Evolutionary conservation across 1,140 invertebrate species (phyloP), one percentile per base, ranked within the genome.

Genomic region (Meloidogyne chitwoodi): DNA sequence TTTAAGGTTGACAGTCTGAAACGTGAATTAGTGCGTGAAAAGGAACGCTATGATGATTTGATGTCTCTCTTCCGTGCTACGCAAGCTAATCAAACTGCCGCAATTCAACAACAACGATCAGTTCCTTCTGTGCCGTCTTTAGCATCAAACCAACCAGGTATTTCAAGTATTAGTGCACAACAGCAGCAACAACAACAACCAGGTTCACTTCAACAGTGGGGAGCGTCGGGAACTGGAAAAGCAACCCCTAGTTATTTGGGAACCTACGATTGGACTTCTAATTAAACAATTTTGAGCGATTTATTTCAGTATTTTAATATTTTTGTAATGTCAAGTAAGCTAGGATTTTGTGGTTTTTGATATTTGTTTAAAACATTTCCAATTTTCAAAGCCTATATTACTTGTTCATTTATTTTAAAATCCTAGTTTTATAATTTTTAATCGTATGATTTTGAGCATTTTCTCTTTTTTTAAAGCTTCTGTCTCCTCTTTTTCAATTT

Each of bases 11-110:
- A 85, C 22, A 74, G 67, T n/a, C 63, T 84, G 44, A 76, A 78
- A 56, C 83, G 84, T 12, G 83, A 84, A 61, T 70, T 84, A 48
- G 68, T 79, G n/a, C 70, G 80, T 6, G 83, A 84, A 68, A 81
- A 76, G 44, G 83, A 84, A 29, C 78, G 83, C 12, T 84, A 81
- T 62, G 80, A 82, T 26, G 76, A 77, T 74, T 34, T 77, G 41
- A 73, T 73, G 71, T 27, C 71, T 24, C 71, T 73, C 26, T 73
- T 73, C 38, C 71, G 71, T 8, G 71, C 71, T 38, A 26, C 48
- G 5, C 71, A 73, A 34, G 38, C 65, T 34, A 67, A 67, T 22
- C 65, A 61, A 34, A 34, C 71, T 24, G 56, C 71, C n/a, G 56
- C 48, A 12, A 22, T 22, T 73, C 48, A 56, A 22, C 19, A 19